Base-by-base conservation (phyloP, 2,797 vertebrate genomes). In the Micropoecilia bifurca region DNA sequence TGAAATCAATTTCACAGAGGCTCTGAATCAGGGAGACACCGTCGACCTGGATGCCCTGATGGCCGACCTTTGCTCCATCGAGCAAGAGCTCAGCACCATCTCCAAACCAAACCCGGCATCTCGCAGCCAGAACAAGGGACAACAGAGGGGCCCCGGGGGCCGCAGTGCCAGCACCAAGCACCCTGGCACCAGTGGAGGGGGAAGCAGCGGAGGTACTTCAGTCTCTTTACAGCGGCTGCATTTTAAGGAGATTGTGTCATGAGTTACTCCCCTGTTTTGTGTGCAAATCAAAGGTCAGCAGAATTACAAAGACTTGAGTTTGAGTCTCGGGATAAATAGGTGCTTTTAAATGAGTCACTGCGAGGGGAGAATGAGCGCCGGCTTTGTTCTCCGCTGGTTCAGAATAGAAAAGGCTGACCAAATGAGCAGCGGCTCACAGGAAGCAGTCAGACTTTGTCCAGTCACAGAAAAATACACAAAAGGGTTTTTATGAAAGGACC, bases 31-130 rank as follows among this genome's bases (percentile, higher is more conserved):
- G 89, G 98, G 99, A 0, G 98, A 99, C 81, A 89, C 96, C 0
- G 99, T 99, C 86, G 99, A 99, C 94, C 94, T 99, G 92, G 99
- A 99, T 63, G 97, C 99, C 48, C 96, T 99, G 66, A 99, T 99
- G 99, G 99, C 98, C 0, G 98, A 99, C 92, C 96, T 99, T 74
- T 99, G 98, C 94, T 97, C 98, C 84, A 99, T 99, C 66, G 99
- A 99, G 88, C 98, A 99, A 95, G 99, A 99, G 90, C 97, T 99
- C 75, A 98, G 90, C 80, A 94, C 94, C 87, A 90, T 94, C 59
- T 92, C 93, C 80, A 97, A 97, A 80, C 96, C 98, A 48, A 97
- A 96, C 87, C 88, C 92, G 0, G 18, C 75, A 0, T 80, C 91
- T 45, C 90, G 92, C n/a, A 88, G 88, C 75, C 91, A 92, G 63